Evolutionary conservation across 2,797 vertebrate genomes (phyloP).

Genomic region (Sylvilagus floridanus): DNA sequence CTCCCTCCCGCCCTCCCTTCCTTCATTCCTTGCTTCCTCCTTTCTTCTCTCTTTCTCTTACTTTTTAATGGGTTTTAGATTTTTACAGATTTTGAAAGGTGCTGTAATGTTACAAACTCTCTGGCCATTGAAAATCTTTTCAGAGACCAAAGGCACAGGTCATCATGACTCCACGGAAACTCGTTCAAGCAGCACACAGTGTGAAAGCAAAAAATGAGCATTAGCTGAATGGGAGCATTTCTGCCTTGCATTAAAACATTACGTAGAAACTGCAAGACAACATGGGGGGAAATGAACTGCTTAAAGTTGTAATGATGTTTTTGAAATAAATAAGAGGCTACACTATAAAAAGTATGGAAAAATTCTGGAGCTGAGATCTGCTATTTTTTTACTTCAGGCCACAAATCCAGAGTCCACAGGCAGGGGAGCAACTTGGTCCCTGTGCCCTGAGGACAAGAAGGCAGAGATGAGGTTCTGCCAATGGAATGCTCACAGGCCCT

Average conservation of each 20-base stretch:
- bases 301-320: conserved; percentile 63
- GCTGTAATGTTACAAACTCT: conserved; percentile 37
- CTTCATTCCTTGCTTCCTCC: too few species aligned
- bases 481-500: background rate
- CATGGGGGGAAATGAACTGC: conserved; percentile 50
- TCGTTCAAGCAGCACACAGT: background rate
- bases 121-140: background rate
- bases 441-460: conserved; percentile 47
- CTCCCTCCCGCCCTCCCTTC: too few species aligned
- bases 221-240: background rate
- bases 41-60: background rate
- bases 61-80: background rate
- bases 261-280: conserved; percentile 23
- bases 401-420: conserved; percentile 64
- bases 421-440: conserved; percentile 62
- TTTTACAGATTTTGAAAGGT: background rate
- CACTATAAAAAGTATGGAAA: conserved; percentile 37
- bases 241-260: conserved; percentile 52
- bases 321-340: conserved; percentile 61
- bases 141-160: conserved; percentile 44
- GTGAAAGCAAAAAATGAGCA: background rate
- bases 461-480: conserved; percentile 1
- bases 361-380: conserved; percentile 53
- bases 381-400: conserved; percentile 59
- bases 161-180: background rate